These are phyloP conservation scores for Phataginus tricuspis DNA, from an alignment of 2,797 vertebrate genomes.

Conservation along the genomic window DNA sequence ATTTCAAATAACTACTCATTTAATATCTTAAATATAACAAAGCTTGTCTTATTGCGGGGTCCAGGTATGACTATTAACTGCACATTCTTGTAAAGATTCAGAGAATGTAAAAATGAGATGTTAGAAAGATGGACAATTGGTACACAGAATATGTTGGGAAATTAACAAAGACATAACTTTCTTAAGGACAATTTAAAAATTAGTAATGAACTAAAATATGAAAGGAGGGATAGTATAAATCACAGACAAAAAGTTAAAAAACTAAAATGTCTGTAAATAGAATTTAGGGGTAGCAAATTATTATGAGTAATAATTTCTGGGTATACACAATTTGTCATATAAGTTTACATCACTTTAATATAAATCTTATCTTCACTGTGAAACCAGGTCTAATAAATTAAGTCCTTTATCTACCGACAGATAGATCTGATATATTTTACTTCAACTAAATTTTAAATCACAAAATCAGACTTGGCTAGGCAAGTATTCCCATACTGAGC, in stretches of 20 bases:
- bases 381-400: background rate
- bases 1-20: background rate
- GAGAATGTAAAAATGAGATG: background rate
- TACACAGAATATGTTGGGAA: background rate
- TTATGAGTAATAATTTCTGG: background rate
- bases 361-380: background rate
- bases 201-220: background rate
- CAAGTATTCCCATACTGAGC: background rate
- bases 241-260: background rate
- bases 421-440: background rate
- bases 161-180: background rate
- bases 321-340: background rate
- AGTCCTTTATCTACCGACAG: background rate
- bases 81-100: background rate
- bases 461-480: background rate
- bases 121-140: background rate
- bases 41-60: background rate
- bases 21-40: background rate
- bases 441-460: background rate
- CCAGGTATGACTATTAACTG: background rate
- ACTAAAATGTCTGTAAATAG: constrained; percentile 33
- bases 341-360: background rate
- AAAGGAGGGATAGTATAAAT: constrained; percentile 19
- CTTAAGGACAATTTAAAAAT: background rate
- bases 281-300: background rate